Evolutionary conservation across 2,797 vertebrate species (phyloP), one percentile per base, ranked within the genome.

Genomic region (Sebastes oblongus): DNA sequence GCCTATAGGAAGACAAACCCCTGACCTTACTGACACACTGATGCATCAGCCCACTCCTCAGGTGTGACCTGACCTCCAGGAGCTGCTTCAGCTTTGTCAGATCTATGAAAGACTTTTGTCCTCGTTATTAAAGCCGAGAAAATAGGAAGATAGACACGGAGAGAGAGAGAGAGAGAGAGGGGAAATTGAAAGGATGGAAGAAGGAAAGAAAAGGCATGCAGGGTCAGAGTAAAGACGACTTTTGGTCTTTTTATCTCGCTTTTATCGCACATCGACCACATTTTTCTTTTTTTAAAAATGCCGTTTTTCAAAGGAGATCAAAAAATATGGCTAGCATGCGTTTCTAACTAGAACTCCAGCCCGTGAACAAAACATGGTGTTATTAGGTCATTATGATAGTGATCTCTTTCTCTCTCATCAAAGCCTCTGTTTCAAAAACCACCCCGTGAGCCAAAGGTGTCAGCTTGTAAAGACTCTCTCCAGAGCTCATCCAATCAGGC

Each of bases 391-490:
- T 92, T 87, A 86, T 64, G 85, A 93, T 77, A 84, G 85, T 79
- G 80, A 87, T 91, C 87, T 87, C 60, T 80, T 77, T 79, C 71
- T 68, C 71, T 68, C 70, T 87, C 85, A 90, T 90, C 80, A 91
- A 91, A 92, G 87, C 82, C 78, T 77, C 78, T 69, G 64, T 80
- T 90, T 89, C 72, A 85, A 90, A 91, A 91, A 72, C 81, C 88
- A 87, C 78, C 81, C 81, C 77, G 29, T 70, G 87, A 91, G 92
- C 91, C 91, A 91, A 93, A 91, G 91, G 87, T 93, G 91, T 92
- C 91, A 92, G 91, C 91, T 94, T 92, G 93, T 89, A 86, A 91
- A 86, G 81, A 75, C 83, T 84, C 71, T 83, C 83, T 90, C 88
- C 83, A 78, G 52, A 72, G 80, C 85, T 91, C 77, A 64, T 92